Evolutionary conservation across 1,140 invertebrate species (phyloP).

Genomic region (Nixonia krombeini): DNA sequence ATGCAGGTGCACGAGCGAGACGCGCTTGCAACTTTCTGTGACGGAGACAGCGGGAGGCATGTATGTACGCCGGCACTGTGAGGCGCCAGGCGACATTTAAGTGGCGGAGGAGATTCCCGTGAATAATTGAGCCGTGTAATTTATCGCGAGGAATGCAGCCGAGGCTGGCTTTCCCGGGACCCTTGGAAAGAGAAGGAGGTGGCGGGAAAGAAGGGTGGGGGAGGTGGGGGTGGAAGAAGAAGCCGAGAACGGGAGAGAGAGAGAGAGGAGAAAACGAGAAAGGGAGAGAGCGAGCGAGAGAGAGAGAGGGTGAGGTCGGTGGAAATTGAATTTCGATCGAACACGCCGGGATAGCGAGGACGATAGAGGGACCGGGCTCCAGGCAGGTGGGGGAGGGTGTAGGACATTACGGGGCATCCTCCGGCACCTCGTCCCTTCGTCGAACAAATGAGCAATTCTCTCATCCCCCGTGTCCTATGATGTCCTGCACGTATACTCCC

Average conservation of each 20-base stretch:
- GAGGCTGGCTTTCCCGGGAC: slow-evolving; percentile 58
- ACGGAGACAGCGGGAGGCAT: no score
- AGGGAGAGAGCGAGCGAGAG: slow-evolving; percentile 36
- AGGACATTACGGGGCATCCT: slow-evolving; percentile 65
- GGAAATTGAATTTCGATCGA: slow-evolving; percentile 72
- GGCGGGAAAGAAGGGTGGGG: not conserved
- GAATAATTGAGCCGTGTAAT: slow-evolving; percentile 70
- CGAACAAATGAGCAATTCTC: slow-evolving; percentile 68
- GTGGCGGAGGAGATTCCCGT: slow-evolving; percentile 64
- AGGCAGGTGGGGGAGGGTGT: slow-evolving; percentile 54
- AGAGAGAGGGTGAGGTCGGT: slow-evolving; percentile 56
- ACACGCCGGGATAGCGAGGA: slow-evolving; percentile 56
- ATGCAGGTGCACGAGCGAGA: no score
- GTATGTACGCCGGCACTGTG: no score
- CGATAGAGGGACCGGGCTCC: slow-evolving; percentile 5
- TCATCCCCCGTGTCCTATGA: slow-evolving; percentile 54
- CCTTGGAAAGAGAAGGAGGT: slow-evolving; percentile 20
- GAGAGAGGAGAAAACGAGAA: slow-evolving; percentile 21
- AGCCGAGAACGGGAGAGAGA: slow-evolving; percentile 10
- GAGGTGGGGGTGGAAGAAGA: slow-evolving; percentile 22
- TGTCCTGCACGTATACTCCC: slow-evolving; percentile 51
- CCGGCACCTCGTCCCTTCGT: slow-evolving; percentile 60
- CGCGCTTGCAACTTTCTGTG: no score
- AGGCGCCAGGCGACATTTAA: slow-evolving; percentile 52
- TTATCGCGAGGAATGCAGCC: slow-evolving; percentile 67